Evolutionary conservation across 2,888 invertebrate genomes (phyloP), one percentile per base, ranked within the genome.

Genomic region (Macrosiphum euphorbiae): DNA sequence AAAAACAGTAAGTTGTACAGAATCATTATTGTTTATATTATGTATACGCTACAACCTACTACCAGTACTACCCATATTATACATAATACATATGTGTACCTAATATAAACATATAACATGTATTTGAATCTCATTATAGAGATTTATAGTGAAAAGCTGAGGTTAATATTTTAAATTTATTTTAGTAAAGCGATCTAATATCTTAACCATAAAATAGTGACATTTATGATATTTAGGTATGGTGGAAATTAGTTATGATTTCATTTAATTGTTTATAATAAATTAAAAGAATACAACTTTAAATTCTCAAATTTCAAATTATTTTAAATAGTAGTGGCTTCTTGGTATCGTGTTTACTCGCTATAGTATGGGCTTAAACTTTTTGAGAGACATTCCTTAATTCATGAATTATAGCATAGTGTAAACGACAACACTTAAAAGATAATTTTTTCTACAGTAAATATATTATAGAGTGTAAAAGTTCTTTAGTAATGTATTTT

Each of bases 391-490:
- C 11, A 35, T 61, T 50, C 28, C 35, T 61, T 87, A 50, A 61
- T 47, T 86, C 58, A 44, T n/a, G 7, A 86, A 47, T n/a, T 47
- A 58, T 41, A 55, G 47, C 26, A 28, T 50, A 13, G 26, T 26
- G 28, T 50, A 50, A 61, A 87, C 26, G 86, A 87, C 86, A 92
- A 92, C 58, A 87, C 61, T 61, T 61, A 24, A 5, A 35, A 13
- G n/a, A 61, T 61, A 85, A 87, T n/a, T 92, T 47, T 24, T 86
- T 61, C 50, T 1, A 50, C 50, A 11, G 35, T 26, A 28, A 92
- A 87, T 61, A 61, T 50, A 87, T 92, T 50, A 87, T 92, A 35
- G 16, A 35, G 47, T 35, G 8, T 35, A 41, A 92, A 92, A 87
- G 86, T 87, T 87, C 26, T 58, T 58, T 55, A 8, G 58, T 92